phyloP scores from a whole-genome alignment of 2,888 invertebrate species.

The Acanthococcus lagerstroemiae region DNA sequence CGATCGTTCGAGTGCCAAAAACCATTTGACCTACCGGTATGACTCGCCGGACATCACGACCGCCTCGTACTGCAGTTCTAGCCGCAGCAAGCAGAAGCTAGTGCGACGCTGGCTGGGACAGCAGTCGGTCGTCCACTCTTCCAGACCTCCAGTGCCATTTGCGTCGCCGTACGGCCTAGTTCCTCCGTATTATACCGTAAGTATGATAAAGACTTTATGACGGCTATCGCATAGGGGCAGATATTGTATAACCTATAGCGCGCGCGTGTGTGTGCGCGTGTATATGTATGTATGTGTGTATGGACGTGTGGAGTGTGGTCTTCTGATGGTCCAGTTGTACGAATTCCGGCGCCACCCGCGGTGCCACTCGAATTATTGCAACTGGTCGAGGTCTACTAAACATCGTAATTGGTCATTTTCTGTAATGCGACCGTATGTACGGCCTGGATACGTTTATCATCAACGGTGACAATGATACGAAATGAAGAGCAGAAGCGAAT shows the following conservation, averaged over 20 bases:
- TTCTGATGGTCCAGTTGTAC: too few species aligned
- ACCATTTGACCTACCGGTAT: constrained; percentile 1
- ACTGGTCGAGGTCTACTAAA: constrained; percentile 20
- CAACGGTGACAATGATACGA: not conserved
- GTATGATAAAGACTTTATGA: too few species aligned
- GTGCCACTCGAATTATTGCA: too few species aligned
- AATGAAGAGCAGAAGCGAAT: too few species aligned
- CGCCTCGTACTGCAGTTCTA: constrained; percentile 34
- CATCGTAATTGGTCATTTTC: constrained; percentile 15
- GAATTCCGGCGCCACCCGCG: too few species aligned
- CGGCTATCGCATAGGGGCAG: too few species aligned
- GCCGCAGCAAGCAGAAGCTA: constrained; percentile 34
- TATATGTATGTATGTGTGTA: too few species aligned
- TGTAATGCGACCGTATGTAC: too few species aligned
- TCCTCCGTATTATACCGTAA: constrained; percentile 32
- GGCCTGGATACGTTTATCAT: too few species aligned
- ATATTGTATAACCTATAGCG: too few species aligned
- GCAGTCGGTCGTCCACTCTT: constrained; percentile 28
- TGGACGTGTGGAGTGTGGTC: too few species aligned
- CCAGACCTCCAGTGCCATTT: constrained; percentile 21
- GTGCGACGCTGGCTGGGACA: constrained; percentile 36
- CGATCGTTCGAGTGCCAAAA: not conserved
- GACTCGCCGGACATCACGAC: constrained; percentile 31
- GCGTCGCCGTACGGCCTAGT: constrained; percentile 17
- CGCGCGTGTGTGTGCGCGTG: too few species aligned